Percentiles rank a stretch among this genome's conserved stretches.
Evolutionary conservation across 1,140 invertebrate species (phyloP).

Genomic region (Sinella curviseta): DNA sequence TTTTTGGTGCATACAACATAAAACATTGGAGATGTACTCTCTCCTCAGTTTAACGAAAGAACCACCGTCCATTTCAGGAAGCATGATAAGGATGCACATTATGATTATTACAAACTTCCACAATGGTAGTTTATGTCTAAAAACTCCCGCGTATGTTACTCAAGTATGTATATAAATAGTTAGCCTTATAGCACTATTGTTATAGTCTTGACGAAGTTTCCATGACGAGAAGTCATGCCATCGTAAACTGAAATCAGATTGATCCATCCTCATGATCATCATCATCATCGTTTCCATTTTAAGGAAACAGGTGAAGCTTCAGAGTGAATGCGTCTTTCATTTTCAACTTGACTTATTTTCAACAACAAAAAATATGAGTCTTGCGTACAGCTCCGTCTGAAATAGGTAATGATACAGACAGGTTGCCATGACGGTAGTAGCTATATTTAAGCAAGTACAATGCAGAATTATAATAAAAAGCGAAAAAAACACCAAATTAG

Average conservation of each 20-base stretch:
- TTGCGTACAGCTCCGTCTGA: not conserved
- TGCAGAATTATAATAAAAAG: not conserved
- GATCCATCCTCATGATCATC: no score
- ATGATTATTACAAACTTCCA: no score
- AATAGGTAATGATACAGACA: not conserved
- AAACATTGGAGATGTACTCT: no score
- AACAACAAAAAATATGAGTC: conserved; percentile 13
- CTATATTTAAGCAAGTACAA: not conserved
- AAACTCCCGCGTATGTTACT: no score
- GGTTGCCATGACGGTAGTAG: not conserved
- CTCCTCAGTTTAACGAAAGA: no score
- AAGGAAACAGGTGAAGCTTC: conserved; percentile 18
- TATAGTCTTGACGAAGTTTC: not conserved
- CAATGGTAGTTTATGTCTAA: no score
- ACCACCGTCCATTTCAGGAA: not conserved
- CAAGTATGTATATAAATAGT: no score
- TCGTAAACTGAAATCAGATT: not conserved
- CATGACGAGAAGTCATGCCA: not conserved
- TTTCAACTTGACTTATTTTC: conserved; percentile 23
- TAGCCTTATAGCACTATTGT: not conserved
- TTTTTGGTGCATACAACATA: no score
- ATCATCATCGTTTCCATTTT: not conserved
- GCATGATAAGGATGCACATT: not conserved
- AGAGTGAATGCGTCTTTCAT: not conserved
- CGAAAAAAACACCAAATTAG: conserved; percentile 26